A percentile compares a stretch with the other conserved stretches of the same genome.
These are phyloP conservation scores for Glandiceps talaboti DNA, from an alignment of 53 echinoderm and acorn worm species.

Conservation along the genomic window DNA sequence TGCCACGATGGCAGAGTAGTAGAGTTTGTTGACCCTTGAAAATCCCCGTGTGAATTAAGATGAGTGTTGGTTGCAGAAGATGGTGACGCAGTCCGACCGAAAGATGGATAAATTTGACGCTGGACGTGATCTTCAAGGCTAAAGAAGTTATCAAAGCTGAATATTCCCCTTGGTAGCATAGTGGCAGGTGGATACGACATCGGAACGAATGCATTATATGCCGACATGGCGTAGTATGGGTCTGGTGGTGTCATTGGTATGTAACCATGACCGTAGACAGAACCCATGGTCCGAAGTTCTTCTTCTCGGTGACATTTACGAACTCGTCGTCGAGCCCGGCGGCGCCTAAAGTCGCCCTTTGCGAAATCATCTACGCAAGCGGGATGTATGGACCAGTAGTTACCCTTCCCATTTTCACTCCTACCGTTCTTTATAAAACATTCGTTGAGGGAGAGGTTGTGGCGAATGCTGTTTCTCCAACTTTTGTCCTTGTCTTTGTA, in stretches of 20 bases:
- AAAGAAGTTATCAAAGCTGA: not conserved
- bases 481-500: conserved; percentile 82
- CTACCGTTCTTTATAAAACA: conserved; percentile 93
- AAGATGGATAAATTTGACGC: not conserved
- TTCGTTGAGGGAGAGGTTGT: conserved; percentile 89
- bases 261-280: not conserved
- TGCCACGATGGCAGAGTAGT: not conserved
- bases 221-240: not conserved
- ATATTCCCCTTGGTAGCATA: not conserved
- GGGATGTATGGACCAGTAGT: conserved; percentile 93
- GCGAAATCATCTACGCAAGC: conserved; percentile 78
- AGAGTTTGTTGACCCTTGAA: not conserved
- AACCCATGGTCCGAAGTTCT: not conserved
- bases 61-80: not conserved
- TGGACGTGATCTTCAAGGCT: not conserved
- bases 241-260: not conserved
- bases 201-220: not conserved
- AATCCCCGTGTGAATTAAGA: not conserved
- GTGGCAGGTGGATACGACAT: not conserved
- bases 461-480: conserved; percentile 91
- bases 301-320: conserved; percentile 6
- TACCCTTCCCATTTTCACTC: conserved; percentile 79
- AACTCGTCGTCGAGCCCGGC: conserved; percentile 79
- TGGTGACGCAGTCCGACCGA: not conserved
- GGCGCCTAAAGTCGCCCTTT: conserved; percentile 71